A percentile compares a stretch with the other conserved stretches of the same genome.
Conservation (phyloP, 2,797 vertebrate species). For the Lerista edwardsae region DNA sequence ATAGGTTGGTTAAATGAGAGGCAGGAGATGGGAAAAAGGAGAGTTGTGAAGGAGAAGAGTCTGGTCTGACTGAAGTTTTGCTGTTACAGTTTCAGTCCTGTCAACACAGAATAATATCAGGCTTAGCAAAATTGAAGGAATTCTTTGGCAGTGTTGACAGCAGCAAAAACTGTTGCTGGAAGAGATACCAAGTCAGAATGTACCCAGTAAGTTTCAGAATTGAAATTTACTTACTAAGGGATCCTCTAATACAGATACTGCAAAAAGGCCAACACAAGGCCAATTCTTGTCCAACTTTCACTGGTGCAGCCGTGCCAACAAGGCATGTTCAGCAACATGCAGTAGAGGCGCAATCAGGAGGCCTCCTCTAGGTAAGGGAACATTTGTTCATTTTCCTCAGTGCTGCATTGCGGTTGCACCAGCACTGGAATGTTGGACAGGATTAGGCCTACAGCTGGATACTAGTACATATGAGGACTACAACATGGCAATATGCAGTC, state of each 20-base stretch:
- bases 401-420: too few relatives aligned
- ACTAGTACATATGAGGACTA: neutral
- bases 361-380: too few relatives aligned
- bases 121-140: neutral
- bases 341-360: too few relatives aligned
- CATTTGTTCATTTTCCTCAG: too few relatives aligned
- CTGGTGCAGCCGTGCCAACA: too few relatives aligned
- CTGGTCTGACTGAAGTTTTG: neutral
- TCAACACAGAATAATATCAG: neutral
- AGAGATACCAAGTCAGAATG: neutral
- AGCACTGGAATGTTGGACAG: too few relatives aligned
- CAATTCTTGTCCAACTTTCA: too few relatives aligned
- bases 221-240: neutral
- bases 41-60: neutral
- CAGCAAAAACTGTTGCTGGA: neutral
- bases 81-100: neutral
- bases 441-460: neutral
- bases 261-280: neutral
- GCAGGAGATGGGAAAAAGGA: neutral
- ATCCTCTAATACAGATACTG: neutral
- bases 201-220: neutral
- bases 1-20: neutral
- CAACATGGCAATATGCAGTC: neutral
- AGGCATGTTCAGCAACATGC: too few relatives aligned
- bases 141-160: neutral